Base-by-base conservation (phyloP, 2,888 invertebrate species). In the Limenitis camilla region DNA sequence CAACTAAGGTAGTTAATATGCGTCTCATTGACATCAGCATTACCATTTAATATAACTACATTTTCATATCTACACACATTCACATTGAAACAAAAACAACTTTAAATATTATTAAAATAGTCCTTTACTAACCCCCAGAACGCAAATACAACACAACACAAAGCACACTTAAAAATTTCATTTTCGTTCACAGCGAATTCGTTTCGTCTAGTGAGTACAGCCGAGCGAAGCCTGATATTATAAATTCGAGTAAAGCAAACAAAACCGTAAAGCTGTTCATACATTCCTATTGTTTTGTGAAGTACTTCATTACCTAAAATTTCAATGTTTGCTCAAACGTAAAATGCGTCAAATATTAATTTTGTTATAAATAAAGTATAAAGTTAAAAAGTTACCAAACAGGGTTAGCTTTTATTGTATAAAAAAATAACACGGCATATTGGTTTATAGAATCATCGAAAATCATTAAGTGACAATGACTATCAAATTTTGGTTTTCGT, bases 211-310 rank as follows among this genome's bases (percentile, higher is more conserved):
- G 6, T 56, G 46, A 53, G 53, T 32, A 44, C 10, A 48, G 44
- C 38, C 45, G 38, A 40, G 43, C 44, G 71, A 68, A 69, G 69
- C 65, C 64, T 60, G 54, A 59, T 61, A 67, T 61, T 62, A 61
- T 61, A 59, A 63, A 65, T 58, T 61, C 66, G 69, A 69, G 71
- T 62, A 72, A 63, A 58, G 40, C 50, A 42, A 55, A 40, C 41
- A 56, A n/a, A 42, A 40, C 42, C 39, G 49, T 48, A 63, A 76
- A 78, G 70, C 78, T 80, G 79, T 69, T 53, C 60, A 78, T 59
- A 80, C 66, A 78, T 48, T 43, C 39, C 60, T 61, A 65, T 74
- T 71, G 68, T 74, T 48, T 45, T 11, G 40, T 44, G 48, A 35
- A 41, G 49, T 39, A 56, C 49, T 45, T 52, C 48, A 52, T 56